Evolutionary conservation across 2,888 invertebrate genomes (phyloP).

Genomic region (Serripes groenlandicus): DNA sequence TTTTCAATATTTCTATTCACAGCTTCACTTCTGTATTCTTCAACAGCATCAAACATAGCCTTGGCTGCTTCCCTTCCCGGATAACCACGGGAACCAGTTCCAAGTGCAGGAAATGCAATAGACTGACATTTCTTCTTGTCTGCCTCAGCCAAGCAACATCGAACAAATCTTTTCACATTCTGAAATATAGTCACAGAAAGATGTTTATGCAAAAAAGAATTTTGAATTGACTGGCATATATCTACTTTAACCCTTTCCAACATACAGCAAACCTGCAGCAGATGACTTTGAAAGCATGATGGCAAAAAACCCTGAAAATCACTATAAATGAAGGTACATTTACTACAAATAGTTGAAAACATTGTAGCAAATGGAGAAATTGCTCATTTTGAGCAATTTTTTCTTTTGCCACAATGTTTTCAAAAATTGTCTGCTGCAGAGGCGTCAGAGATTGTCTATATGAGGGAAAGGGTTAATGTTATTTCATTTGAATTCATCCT

Average conservation of each 20-base stretch:
- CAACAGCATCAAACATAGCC: constrained; percentile 13
- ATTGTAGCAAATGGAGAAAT: background rate
- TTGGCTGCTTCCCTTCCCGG: background rate
- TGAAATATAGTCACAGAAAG: background rate
- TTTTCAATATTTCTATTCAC: background rate
- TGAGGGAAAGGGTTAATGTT: too few relatives aligned
- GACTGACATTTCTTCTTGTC: background rate
- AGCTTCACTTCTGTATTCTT: background rate
- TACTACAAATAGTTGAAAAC: too few relatives aligned
- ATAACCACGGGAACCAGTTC: constrained; percentile 1
- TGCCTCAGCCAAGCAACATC: constrained; percentile 8
- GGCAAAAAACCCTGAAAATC: background rate
- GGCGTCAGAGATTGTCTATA: too few relatives aligned
- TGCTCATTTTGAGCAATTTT: background rate
- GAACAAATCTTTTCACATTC: background rate
- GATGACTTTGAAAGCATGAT: too few relatives aligned
- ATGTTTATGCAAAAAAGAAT: too few relatives aligned
- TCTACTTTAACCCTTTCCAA: background rate
- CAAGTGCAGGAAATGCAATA: constrained; percentile 6
- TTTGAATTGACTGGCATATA: background rate
- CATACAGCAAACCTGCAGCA: too few relatives aligned
- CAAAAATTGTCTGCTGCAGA: background rate
- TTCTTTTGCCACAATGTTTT: background rate
- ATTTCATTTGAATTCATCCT: too few relatives aligned
- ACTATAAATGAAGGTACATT: too few relatives aligned